These are phyloP conservation scores for Dascyllus trimaculatus DNA, from an alignment of 2,113 vertebrate genomes.

Conservation along the genomic window DNA sequence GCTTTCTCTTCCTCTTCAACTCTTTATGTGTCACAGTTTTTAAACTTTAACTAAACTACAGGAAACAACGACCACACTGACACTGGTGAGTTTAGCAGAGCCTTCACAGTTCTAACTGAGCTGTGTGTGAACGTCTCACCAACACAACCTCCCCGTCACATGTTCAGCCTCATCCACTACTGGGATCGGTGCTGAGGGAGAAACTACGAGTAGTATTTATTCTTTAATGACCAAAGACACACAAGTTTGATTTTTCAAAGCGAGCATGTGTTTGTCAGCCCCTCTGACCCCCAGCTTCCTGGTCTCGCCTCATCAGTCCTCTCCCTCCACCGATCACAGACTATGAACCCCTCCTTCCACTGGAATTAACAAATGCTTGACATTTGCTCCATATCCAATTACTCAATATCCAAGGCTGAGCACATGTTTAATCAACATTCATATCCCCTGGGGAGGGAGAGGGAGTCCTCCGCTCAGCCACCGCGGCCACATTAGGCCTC, in stretches of 20 bases:
- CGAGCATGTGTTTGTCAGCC: conserved; percentile 8
- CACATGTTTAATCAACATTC: conserved; percentile 82
- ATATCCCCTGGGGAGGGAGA: conserved; percentile 68
- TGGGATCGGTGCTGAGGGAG: no score
- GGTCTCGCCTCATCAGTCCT: conserved; percentile 51
- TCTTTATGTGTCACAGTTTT: no score
- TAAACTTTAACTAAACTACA: no score
- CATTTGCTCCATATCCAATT: conserved; percentile 75
- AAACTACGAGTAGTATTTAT: no score
- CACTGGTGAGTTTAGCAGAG: no score
- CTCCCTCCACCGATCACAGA: conserved; percentile 53
- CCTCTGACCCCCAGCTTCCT: not conserved
- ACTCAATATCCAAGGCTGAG: conserved; percentile 77
- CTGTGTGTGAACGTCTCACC: no score
- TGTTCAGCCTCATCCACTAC: no score
- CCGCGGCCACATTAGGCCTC: conserved; percentile 63
- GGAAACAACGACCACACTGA: no score
- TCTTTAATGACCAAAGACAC: conserved; percentile 14
- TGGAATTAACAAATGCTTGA: conserved; percentile 76
- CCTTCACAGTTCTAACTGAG: no score
- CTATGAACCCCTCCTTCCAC: conserved; percentile 48
- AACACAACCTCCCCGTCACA: no score
- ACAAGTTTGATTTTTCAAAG: conserved; percentile 8
- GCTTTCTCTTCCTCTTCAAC: no score
- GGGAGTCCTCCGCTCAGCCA: conserved; percentile 60